Evolutionary conservation across 1,140 invertebrate species (phyloP).

Genomic region (Drosophila subpulchrella): DNA sequence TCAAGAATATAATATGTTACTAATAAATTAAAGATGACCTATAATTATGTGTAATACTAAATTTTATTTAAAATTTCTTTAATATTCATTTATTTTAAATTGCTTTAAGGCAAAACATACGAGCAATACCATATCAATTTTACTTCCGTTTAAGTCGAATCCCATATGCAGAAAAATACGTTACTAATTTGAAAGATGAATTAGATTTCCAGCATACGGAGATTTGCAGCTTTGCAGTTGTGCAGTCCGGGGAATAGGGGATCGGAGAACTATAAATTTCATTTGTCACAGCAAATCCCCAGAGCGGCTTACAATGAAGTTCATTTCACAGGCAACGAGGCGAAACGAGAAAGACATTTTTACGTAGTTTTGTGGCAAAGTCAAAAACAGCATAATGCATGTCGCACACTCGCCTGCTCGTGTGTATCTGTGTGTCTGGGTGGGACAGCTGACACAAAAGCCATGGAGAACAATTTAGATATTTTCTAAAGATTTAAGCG

Average conservation of each 20-base stretch:
- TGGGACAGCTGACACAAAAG: slow-evolving; percentile 76
- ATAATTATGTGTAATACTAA: too few relatives aligned
- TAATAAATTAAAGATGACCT: too few relatives aligned
- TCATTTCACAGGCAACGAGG: slow-evolving; percentile 56
- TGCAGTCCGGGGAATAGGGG: slow-evolving; percentile 15
- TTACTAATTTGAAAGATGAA: slow-evolving; percentile 80
- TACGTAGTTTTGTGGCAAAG: slow-evolving; percentile 79
- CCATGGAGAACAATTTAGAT: slow-evolving; percentile 81
- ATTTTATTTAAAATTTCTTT: too few relatives aligned
- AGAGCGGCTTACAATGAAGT: slow-evolving; percentile 75
- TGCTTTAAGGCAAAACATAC: too few relatives aligned
- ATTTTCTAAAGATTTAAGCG: slow-evolving; percentile 81
- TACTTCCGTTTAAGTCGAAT: slow-evolving; percentile 7
- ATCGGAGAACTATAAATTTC: slow-evolving; percentile 77
- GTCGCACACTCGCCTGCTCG: slow-evolving; percentile 41
- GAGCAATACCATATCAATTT: not conserved
- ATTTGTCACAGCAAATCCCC: slow-evolving; percentile 78
- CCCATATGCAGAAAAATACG: slow-evolving; percentile 54
- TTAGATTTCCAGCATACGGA: slow-evolving; percentile 69
- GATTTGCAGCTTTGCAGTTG: slow-evolving; percentile 74
- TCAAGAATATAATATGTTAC: too few relatives aligned
- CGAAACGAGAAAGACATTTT: slow-evolving; percentile 57
- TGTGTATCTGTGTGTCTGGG: slow-evolving; percentile 41
- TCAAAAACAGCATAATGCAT: slow-evolving; percentile 81
- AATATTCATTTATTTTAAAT: not conserved